Conservation (phyloP, 2,888 invertebrate genomes). For the Trissolcus brochymenae region DNA sequence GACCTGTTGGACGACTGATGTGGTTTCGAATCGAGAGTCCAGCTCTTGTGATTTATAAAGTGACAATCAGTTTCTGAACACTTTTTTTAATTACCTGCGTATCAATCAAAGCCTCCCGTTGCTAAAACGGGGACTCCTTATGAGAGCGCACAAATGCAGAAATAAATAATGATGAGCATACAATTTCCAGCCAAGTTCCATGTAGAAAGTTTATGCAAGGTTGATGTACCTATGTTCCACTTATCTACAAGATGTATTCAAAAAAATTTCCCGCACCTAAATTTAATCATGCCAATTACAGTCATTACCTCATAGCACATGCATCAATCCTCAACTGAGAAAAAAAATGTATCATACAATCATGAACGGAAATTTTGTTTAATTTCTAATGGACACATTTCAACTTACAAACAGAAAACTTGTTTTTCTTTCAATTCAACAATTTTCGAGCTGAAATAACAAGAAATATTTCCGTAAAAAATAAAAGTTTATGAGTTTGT, state of each 20-base stretch:
- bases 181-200: slow-evolving; percentile 29
- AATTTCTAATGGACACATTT: too few relatives aligned
- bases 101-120: slow-evolving; percentile 27
- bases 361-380: too few relatives aligned
- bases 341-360: too few relatives aligned
- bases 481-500: too few relatives aligned
- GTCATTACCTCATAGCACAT: neutral
- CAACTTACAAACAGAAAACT: too few relatives aligned
- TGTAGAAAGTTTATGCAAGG: slow-evolving; percentile 38
- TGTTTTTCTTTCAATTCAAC: too few relatives aligned
- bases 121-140: slow-evolving; percentile 23
- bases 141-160: slow-evolving; percentile 30
- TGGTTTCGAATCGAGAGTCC: too few relatives aligned
- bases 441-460: too few relatives aligned
- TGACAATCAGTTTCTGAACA: slow-evolving; percentile 6
- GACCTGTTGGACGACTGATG: too few relatives aligned
- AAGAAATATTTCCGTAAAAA: too few relatives aligned
- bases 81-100: slow-evolving; percentile 16
- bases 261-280: neutral
- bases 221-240: slow-evolving; percentile 41
- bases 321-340: neutral
- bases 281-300: neutral
- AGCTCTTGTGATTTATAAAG: neutral
- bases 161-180: slow-evolving; percentile 35
- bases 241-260: slow-evolving; percentile 16